Evolutionary conservation across 2,888 invertebrate species (phyloP), one percentile per base, ranked within the genome.

Genomic region (Carcina quercana): DNA sequence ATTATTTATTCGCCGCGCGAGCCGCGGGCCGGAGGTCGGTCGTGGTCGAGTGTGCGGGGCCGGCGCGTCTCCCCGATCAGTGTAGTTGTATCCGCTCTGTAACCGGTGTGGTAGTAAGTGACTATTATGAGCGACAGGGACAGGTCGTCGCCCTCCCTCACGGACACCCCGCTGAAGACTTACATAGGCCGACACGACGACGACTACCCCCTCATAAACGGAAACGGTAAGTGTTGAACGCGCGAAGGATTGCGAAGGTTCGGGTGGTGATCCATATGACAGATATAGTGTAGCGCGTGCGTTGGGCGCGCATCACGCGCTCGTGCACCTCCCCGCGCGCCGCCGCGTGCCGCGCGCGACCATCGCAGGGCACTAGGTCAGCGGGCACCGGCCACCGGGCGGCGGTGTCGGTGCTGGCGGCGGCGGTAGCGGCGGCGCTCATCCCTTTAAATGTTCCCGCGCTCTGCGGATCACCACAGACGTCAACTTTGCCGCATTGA

Each of bases 61-160:
- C 71, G 74, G 75, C 76, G 75, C 67, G 62, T 63, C 58, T 64
- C 58, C 57, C 68, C 69, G 70, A 48, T 57, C 52, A 50, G 67
- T 74, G 69, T 70, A 66, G 62, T 73, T 59, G 55, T 67, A 59
- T 61, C 54, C 53, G 51, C 47, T 61, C 57, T 54, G 42, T 45
- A 47, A 49, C 59, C 65, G 62, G 70, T 71, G 76, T 64, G 65
- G 42, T 60, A 72, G 42, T 61, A 72, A 78, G 82, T 82, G 82
- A 86, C 87, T 89, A 90, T 88, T 87, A 93, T 93, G 93, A 93
- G 93, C 87, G 93, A 92, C 89, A 92, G 93, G 89, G 93, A 93
- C 88, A 91, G 92, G 86, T 90, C 89, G 84, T 93, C 92, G 86
- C 93, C 93, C 82, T 92, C 91, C 87, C 89, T 93, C 82, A 89